Conservation (phyloP, 2,113 vertebrate species). For the Hippoglossus stenolepis region DNA sequence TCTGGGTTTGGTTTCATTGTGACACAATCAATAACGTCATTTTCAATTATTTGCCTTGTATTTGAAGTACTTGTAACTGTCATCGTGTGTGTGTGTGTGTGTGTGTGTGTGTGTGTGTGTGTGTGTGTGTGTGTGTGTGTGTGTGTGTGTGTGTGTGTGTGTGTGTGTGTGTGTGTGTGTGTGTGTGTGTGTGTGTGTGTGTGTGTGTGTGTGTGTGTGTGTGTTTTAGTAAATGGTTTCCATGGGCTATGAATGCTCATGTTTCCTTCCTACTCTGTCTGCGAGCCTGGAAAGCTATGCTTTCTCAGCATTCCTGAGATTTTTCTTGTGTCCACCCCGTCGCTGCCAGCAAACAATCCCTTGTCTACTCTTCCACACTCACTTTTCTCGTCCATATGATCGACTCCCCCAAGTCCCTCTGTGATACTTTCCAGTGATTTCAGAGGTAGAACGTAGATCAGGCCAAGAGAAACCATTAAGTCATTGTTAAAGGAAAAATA, state of each 20-base stretch:
- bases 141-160: no score
- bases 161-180: no score
- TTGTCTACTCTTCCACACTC: conserved; percentile 62
- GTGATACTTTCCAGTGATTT: conserved; percentile 65
- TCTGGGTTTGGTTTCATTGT: not conserved
- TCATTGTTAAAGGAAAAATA: conserved; percentile 25
- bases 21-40: conserved; percentile 6
- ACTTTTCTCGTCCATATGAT: conserved; percentile 37
- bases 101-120: no score
- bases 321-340: conserved; percentile 73
- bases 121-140: no score
- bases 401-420: conserved; percentile 36
- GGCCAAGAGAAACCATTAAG: conserved; percentile 47
- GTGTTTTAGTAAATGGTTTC: conserved; percentile 35
- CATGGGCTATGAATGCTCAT: conserved; percentile 23
- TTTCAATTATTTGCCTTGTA: not conserved
- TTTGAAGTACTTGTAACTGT: not conserved
- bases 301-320: conserved; percentile 82
- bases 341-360: conserved; percentile 69
- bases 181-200: no score
- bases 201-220: not conserved
- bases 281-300: conserved; percentile 54
- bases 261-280: conserved; percentile 60
- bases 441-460: conserved; percentile 32
- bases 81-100: no score